phyloP scores from a whole-genome alignment of 2,113 vertebrate species.

The Bostrychus sinensis region DNA sequence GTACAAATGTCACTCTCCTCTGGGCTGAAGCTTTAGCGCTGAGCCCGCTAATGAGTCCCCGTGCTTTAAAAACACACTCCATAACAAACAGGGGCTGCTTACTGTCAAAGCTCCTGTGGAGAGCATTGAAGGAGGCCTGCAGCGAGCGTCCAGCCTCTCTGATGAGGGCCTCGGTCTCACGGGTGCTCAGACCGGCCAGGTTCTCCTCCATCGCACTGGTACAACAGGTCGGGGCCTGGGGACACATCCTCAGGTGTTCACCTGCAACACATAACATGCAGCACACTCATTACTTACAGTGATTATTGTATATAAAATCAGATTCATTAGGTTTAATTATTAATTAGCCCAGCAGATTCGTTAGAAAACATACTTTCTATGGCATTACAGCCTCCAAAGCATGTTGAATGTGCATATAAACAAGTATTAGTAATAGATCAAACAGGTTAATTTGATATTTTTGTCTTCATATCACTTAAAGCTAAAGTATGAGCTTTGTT shows the following conservation, averaged over 20 bases:
- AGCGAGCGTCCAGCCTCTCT: constrained; percentile 86
- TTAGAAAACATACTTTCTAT: neutral
- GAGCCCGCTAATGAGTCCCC: constrained; percentile 53
- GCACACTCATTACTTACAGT: neutral
- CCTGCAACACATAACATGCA: constrained; percentile 76
- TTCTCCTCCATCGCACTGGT: constrained; percentile 94
- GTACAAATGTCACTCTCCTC: constrained; percentile 47
- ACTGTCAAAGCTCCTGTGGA: constrained; percentile 92
- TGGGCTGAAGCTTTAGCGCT: constrained; percentile 32
- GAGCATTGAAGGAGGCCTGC: constrained; percentile 82
- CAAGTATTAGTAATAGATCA: no score
- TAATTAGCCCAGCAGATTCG: neutral
- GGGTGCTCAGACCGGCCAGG: constrained; percentile 83
- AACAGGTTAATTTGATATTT: no score
- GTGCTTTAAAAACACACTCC: constrained; percentile 12
- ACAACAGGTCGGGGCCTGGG: constrained; percentile 94
- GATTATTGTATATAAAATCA: neutral
- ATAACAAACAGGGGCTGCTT: constrained; percentile 60
- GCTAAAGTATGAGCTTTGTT: no score
- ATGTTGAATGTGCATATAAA: no score
- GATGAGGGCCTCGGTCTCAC: constrained; percentile 88
- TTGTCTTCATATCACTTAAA: no score
- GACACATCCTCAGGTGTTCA: constrained; percentile 92
- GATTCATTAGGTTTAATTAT: neutral
- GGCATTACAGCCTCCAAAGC: no score